These are phyloP conservation scores for Drosophila greeni DNA, from an alignment of 2,888 invertebrate species.

Conservation along the genomic window DNA sequence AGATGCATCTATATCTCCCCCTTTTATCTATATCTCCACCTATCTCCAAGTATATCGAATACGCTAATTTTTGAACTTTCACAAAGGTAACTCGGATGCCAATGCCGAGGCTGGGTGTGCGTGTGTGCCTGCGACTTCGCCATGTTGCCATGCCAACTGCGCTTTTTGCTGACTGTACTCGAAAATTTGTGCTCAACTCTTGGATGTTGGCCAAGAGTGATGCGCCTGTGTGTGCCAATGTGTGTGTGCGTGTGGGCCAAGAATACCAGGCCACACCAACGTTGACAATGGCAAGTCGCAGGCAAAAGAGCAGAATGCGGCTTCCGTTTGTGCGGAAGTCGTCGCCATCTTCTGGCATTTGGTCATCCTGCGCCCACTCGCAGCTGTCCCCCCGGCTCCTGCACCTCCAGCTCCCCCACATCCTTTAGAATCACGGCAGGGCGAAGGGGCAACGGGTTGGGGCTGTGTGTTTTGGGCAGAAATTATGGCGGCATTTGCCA, in stretches of 20 bases:
- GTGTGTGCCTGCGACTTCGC: conserved; percentile 13
- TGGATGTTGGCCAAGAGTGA: conserved; percentile 59
- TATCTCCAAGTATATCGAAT: not conserved
- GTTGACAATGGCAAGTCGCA: conserved; percentile 58
- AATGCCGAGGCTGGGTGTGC: conserved; percentile 21
- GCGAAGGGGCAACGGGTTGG: not conserved
- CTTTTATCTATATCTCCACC: not conserved
- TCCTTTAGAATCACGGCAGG: conserved; percentile 8
- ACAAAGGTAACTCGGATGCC: conserved; percentile 49
- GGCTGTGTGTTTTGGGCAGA: conserved; percentile 41
- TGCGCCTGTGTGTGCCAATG: conserved; percentile 24
- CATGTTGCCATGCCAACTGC: conserved; percentile 33
- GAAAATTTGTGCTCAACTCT: conserved; percentile 57
- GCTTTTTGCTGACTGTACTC: conserved; percentile 70
- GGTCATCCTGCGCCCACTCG: conserved; percentile 72
- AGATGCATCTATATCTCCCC: no score
- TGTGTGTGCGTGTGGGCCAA: conserved; percentile 55
- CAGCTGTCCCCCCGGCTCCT: conserved; percentile 7
- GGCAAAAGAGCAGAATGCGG: conserved; percentile 47
- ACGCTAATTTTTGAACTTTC: conserved; percentile 12
- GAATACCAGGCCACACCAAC: conserved; percentile 37
- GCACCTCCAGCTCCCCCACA: conserved; percentile 2
- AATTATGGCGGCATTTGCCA: conserved; percentile 74
- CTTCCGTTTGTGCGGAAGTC: conserved; percentile 72
- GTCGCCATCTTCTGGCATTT: conserved; percentile 69